Conservation (phyloP, 2,797 vertebrate species). For the Heliangelus exortis region DNA sequence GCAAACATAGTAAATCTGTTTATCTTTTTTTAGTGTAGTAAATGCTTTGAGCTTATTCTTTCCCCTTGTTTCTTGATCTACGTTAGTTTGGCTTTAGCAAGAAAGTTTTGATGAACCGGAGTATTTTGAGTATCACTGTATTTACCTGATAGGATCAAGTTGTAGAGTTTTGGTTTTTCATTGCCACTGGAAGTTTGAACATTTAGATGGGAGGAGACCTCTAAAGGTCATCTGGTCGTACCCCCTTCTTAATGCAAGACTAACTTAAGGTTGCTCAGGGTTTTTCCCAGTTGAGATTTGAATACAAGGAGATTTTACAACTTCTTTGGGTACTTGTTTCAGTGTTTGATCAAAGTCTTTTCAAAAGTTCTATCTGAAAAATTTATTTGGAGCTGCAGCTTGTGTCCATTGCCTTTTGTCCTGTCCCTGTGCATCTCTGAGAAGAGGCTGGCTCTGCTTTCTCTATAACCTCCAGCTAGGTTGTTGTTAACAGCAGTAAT, state of each 20-base stretch:
- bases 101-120: not conserved
- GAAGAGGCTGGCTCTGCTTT: not conserved
- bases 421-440: not conserved
- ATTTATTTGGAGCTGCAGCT: not conserved
- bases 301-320: not conserved
- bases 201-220: not conserved
- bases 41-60: not conserved
- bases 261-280: not conserved
- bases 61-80: not conserved
- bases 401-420: not conserved
- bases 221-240: not conserved
- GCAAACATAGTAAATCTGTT: not conserved
- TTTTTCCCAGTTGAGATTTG: not conserved
- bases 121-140: not conserved
- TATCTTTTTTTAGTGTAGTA: not conserved
- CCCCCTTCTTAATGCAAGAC: not conserved
- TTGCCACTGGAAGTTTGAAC: not conserved
- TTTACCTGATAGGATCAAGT: not conserved
- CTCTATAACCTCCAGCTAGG: not conserved
- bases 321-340: not conserved
- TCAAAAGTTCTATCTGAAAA: not conserved
- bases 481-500: fast-evolving
- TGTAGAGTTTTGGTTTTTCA: not conserved
- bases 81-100: not conserved
- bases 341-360: not conserved